phyloP scores from a whole-genome alignment of 2,797 vertebrate species.

The Rallus crepitans region DNA sequence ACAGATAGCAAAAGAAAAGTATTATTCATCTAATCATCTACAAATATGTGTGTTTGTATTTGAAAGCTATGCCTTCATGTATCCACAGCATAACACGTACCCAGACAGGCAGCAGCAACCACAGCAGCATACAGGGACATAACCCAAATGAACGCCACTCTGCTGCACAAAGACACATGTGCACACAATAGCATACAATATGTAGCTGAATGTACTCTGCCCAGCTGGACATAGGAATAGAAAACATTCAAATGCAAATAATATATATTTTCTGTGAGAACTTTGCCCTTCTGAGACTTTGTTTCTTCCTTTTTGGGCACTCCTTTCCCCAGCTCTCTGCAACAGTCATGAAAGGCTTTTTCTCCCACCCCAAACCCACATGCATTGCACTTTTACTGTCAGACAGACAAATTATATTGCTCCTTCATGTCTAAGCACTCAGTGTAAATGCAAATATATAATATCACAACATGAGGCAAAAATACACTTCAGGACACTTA shows the following conservation, averaged over 20 bases:
- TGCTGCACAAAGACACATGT: background rate
- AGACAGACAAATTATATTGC: background rate
- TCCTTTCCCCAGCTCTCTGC: background rate
- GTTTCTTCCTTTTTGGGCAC: background rate
- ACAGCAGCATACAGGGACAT: background rate
- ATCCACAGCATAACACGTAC: background rate
- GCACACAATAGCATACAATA: background rate
- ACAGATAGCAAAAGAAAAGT: conserved; percentile 87
- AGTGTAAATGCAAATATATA: background rate
- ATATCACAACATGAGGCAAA: conserved; percentile 11
- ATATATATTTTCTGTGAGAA: background rate
- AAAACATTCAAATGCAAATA: conserved; percentile 40
- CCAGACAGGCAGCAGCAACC: conserved; percentile 36
- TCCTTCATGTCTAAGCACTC: background rate
- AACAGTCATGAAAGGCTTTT: background rate
- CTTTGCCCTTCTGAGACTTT: background rate
- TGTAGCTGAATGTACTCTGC: background rate
- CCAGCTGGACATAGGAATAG: background rate
- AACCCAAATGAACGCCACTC: conserved; percentile 29
- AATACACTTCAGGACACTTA: conserved; percentile 3
- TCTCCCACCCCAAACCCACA: background rate
- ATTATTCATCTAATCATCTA: conserved; percentile 91
- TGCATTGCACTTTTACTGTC: background rate
- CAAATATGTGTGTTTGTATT: conserved; percentile 82
- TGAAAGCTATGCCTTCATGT: conserved; percentile 2